A percentile compares a stretch with the other conserved stretches of the same genome.
Conservation (phyloP, 2,888 invertebrate genomes). For the Plemyria rubiginata region DNA sequence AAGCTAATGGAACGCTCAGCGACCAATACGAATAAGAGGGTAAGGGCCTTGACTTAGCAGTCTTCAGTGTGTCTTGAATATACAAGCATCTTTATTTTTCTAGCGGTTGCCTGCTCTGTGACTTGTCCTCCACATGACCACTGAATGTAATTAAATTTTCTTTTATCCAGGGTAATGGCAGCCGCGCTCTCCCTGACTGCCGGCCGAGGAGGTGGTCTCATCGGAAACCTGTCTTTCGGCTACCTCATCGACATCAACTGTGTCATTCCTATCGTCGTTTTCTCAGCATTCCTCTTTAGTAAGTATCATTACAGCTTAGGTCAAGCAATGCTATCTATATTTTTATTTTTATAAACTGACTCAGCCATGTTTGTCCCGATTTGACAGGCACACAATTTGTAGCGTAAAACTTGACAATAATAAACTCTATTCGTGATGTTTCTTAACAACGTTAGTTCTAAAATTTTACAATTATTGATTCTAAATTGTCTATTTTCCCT, state of each 20-base stretch:
- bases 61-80: too few relatives aligned
- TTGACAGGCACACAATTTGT: too few relatives aligned
- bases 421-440: neutral
- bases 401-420: neutral
- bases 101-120: neutral
- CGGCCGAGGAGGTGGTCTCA: constrained; percentile 90
- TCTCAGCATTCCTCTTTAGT: constrained; percentile 90
- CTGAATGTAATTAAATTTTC: neutral
- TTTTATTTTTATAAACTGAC: too few relatives aligned
- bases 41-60: too few relatives aligned
- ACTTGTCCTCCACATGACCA: neutral
- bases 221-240: constrained; percentile 91
- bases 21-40: too few relatives aligned
- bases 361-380: too few relatives aligned
- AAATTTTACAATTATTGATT: neutral
- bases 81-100: neutral
- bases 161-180: constrained; percentile 89
- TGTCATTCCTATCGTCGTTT: constrained; percentile 89
- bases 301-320: constrained; percentile 56
- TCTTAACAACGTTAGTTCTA: too few relatives aligned
- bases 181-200: constrained; percentile 91
- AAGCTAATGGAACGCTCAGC: too few relatives aligned
- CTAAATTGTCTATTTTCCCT: constrained; percentile 6
- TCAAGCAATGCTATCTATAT: too few relatives aligned
- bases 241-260: constrained; percentile 92